Percentiles rank a stretch among this genome's conserved stretches.
phyloP scores from a whole-genome alignment of 2,888 invertebrate species.

The Furcula furcula region DNA sequence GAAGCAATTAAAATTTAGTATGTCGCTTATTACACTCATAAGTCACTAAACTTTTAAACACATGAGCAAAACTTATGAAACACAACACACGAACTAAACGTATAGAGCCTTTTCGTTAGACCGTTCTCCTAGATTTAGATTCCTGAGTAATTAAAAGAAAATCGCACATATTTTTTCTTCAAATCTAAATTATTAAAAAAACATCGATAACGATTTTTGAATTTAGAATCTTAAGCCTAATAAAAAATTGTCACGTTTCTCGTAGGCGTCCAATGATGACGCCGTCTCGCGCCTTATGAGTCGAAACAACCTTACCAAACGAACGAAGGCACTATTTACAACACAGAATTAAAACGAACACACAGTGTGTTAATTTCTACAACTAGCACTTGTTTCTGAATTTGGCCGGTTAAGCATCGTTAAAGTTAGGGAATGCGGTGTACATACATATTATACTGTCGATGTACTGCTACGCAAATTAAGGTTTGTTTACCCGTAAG shows the following conservation, averaged over 20 bases:
- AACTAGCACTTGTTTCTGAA: conserved; percentile 40
- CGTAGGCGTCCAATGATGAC: conserved; percentile 64
- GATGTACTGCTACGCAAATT: conserved; percentile 53
- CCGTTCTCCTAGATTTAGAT: too few species aligned
- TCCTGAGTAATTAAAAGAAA: too few species aligned
- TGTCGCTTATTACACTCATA: conserved; percentile 19
- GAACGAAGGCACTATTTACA: conserved; percentile 47
- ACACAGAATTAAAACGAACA: conserved; percentile 46
- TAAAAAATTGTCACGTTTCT: conserved; percentile 35
- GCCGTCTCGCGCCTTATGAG: conserved; percentile 63
- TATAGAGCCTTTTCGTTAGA: too few species aligned
- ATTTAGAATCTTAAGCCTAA: conserved; percentile 33
- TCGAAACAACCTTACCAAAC: conserved; percentile 44
- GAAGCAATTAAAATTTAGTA: conserved; percentile 32
- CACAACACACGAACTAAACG: too few species aligned
- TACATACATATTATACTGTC: too few species aligned
- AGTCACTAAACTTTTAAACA: conserved; percentile 23
- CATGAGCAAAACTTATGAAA: conserved; percentile 12
- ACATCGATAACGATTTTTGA: conserved; percentile 3
- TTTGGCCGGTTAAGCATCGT: conserved; percentile 44
- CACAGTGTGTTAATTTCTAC: conserved; percentile 39
- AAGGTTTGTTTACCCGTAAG: conserved; percentile 58
- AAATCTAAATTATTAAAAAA: background rate
- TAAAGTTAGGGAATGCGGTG: conserved; percentile 32
- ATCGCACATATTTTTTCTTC: background rate